Percentiles rank a stretch among this genome's conserved stretches.
These are phyloP conservation scores for Chloroclystis v-ata DNA, from an alignment of 2,888 invertebrate species.

Conservation along the genomic window DNA sequence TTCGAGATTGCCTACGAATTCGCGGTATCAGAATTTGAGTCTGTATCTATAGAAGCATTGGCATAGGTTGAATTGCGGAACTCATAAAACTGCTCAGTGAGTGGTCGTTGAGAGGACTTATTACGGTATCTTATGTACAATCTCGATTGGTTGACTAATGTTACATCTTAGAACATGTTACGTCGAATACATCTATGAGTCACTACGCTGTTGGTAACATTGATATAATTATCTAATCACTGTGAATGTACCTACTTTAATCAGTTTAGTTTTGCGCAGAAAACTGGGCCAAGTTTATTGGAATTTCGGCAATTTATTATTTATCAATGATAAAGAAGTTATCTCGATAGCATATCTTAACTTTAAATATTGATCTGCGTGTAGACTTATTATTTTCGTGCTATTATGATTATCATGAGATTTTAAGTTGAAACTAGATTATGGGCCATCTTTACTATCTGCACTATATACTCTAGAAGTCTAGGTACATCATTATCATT, in stretches of 20 bases:
- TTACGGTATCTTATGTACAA: conserved; percentile 36
- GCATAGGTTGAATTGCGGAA: conserved; percentile 45
- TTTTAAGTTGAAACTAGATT: no score
- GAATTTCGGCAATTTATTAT: neutral
- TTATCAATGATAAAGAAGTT: neutral
- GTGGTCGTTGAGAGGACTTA: conserved; percentile 39
- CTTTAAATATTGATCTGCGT: no score
- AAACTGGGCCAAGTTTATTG: neutral
- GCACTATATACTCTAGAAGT: no score
- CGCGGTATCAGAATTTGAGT: conserved; percentile 36
- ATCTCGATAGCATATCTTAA: neutral
- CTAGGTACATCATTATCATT: no score
- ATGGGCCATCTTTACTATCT: no score
- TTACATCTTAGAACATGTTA: neutral
- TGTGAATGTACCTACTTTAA: neutral
- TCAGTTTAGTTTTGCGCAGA: neutral
- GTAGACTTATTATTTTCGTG: no score
- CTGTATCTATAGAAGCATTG: conserved; percentile 37
- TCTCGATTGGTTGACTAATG: conserved; percentile 27
- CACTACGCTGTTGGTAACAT: no score
- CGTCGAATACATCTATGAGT: no score
- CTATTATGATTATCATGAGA: no score
- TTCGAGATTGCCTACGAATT: conserved; percentile 43
- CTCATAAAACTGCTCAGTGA: conserved; percentile 45
- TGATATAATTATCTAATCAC: no score